Conservation (phyloP, 2,113 vertebrate genomes). For the Aphelocoma coerulescens region DNA sequence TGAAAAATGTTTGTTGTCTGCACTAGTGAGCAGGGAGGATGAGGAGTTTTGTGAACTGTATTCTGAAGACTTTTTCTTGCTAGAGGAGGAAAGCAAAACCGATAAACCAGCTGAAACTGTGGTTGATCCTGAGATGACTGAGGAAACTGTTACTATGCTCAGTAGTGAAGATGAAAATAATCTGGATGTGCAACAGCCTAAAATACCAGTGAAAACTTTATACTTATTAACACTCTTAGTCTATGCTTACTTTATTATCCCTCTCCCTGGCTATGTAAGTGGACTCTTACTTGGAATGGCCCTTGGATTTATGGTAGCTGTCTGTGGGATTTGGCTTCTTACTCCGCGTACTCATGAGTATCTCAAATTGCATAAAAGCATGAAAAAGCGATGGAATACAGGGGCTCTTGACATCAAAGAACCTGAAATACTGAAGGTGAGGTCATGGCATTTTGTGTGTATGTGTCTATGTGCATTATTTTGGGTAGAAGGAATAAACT, state of each 20-base stretch:
- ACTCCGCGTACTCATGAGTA: conserved; percentile 72
- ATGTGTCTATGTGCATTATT: background rate
- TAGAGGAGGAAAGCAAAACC: conserved; percentile 79
- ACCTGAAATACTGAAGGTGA: conserved; percentile 90
- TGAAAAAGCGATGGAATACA: conserved; percentile 68
- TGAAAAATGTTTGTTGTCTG: conserved; percentile 90
- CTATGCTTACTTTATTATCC: conserved; percentile 89
- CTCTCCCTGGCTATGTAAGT: conserved; percentile 84
- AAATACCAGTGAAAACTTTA: conserved; percentile 83
- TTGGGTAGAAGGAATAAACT: background rate
- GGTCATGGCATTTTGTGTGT: background rate
- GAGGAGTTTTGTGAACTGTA: conserved; percentile 96
- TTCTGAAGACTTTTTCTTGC: conserved; percentile 87
- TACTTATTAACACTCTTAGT: conserved; percentile 84
- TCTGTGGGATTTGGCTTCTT: conserved; percentile 90
- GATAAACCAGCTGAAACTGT: conserved; percentile 57
- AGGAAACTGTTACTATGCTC: conserved; percentile 59
- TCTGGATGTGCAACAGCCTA: conserved; percentile 51
- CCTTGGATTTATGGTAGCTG: conserved; percentile 88
- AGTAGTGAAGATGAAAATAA: conserved; percentile 80
- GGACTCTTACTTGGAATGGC: conserved; percentile 86
- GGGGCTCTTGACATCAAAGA: conserved; percentile 87
- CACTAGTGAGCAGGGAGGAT: conserved; percentile 90
- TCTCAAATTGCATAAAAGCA: conserved; percentile 48
- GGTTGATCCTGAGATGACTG: conserved; percentile 44